A percentile compares a stretch with the other conserved stretches of the same genome.
Evolutionary conservation across 2,888 invertebrate species (phyloP).

Genomic region (Cerastis leucographa): DNA sequence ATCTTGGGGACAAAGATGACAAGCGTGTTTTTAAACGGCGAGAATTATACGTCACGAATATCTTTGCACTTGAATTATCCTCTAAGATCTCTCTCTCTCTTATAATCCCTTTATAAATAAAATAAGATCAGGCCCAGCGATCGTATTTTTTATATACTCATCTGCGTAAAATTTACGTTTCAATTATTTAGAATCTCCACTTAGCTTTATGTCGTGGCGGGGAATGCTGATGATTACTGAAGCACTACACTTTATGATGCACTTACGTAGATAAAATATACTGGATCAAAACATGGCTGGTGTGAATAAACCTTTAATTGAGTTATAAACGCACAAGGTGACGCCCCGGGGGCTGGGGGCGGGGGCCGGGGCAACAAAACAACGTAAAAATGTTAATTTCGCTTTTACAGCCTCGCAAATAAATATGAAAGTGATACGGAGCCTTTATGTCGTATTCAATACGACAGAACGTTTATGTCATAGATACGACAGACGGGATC

Average conservation of each 20-base stretch:
- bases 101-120: not conserved
- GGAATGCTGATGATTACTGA: constrained; percentile 8
- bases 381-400: constrained; percentile 57
- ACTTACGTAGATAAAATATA: constrained; percentile 33
- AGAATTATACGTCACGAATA: not conserved
- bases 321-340: constrained; percentile 55
- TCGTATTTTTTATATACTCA: not conserved
- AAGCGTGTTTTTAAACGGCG: not conserved
- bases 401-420: constrained; percentile 57
- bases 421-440: constrained; percentile 51
- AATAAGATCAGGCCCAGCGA: not conserved
- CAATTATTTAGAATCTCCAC: constrained; percentile 30
- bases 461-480: constrained; percentile 41
- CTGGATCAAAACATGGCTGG: constrained; percentile 34
- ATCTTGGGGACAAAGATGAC: not conserved
- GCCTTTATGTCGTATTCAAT: constrained; percentile 52
- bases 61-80: not conserved
- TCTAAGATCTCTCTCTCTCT: not conserved
- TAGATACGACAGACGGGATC: constrained; percentile 30
- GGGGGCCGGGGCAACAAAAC: constrained; percentile 35
- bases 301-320: constrained; percentile 53
- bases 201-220: constrained; percentile 27
- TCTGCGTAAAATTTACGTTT: constrained; percentile 11
- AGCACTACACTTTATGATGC: constrained; percentile 44
- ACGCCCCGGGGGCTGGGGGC: not conserved